Evolutionary conservation across 1,140 invertebrate species (phyloP), one percentile per base, ranked within the genome.

Genomic region (Tribolium madens): DNA sequence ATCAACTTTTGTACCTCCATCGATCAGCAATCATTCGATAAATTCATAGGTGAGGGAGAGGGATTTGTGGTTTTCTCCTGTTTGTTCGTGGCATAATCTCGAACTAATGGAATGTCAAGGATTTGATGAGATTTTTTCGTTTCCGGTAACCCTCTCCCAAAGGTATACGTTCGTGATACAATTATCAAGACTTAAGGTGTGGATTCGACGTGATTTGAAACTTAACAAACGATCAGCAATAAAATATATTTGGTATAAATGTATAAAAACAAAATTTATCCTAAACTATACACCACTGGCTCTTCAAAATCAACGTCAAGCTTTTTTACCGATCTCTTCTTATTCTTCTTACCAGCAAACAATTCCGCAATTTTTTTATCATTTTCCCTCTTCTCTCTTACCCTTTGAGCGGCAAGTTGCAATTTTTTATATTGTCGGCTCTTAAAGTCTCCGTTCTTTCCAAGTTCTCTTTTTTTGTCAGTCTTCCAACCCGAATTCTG

Each of bases 1-100:
- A 81, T 82, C 81, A 83, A 84, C 82, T 84, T 84, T 83, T 82
- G 79, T 76, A 77, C 81, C 72, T 75, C 79, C 70, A 68, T 78
- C 78, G 42, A 79, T 78, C 80, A 81, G 81, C 79, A 80, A 79
- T 77, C 77, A 69, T 14, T 75, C 48, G 52, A 52, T 75, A 57
- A 21, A 33, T 74, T 33, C 10, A 60, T 57, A 64, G 52, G 46
- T 53, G 13, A 15, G 15, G 42, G 42, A 33, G 15, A 76, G 47
- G 31, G 47, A 68, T 71, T 60, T 72, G 33, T 31, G 64, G 48
- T 9, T 6, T 10, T 14, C 17, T 18, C 48, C 48, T 77, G 48
- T 60, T 74, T 72, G 48, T 75, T 60, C 47, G 73, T 73, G 73
- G 73, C 60, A 73, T 75, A 73, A 74, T 46, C 53, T 68, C 31